These are phyloP conservation scores for Erannis defoliaria DNA, from an alignment of 2,888 invertebrate genomes.

Conservation along the genomic window DNA sequence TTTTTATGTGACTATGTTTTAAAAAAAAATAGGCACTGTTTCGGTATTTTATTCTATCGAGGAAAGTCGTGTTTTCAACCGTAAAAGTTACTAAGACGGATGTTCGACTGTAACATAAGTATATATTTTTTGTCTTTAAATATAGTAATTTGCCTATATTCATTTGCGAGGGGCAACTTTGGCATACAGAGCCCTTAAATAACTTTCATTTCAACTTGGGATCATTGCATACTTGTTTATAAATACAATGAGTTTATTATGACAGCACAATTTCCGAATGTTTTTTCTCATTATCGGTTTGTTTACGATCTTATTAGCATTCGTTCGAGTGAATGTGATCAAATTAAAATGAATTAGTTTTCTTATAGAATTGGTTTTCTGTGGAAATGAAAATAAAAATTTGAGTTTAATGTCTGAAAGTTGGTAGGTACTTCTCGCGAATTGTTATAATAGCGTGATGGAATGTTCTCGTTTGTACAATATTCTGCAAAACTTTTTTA, in stretches of 20 bases:
- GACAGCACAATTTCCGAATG: constrained; percentile 6
- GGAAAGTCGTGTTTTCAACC: no score
- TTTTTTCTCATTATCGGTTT: constrained; percentile 38
- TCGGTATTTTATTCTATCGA: no score
- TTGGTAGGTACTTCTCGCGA: background rate
- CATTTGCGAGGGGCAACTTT: no score
- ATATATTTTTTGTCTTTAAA: no score
- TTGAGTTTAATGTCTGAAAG: background rate
- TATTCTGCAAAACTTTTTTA: no score
- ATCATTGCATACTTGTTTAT: background rate
- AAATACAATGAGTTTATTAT: background rate
- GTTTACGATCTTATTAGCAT: constrained; percentile 41
- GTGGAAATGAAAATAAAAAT: constrained; percentile 8
- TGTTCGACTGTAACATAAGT: no score
- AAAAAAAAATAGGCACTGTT: no score
- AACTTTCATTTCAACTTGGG: no score
- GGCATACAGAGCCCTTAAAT: no score
- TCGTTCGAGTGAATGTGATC: constrained; percentile 33
- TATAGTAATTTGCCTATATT: no score
- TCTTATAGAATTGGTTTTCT: constrained; percentile 20
- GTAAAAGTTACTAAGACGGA: no score
- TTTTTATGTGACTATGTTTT: no score
- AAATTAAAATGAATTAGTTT: background rate
- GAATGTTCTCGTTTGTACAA: background rate
- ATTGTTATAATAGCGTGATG: background rate